Conservation (phyloP, 1,140 invertebrate genomes). For the Phortica variegata region DNA sequence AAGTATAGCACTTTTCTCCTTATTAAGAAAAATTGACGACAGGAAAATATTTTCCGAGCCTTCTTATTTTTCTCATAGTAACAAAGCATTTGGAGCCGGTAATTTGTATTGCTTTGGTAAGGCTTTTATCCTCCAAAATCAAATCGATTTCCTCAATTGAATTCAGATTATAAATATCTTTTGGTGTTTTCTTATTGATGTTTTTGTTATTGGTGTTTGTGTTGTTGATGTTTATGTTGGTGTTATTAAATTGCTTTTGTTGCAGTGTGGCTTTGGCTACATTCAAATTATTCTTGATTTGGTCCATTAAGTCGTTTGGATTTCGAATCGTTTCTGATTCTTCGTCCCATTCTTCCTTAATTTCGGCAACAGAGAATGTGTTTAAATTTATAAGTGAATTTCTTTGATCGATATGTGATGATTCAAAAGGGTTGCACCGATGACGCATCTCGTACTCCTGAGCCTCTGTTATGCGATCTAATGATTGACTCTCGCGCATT, state of each 20-base stretch:
- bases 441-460: constrained; percentile 65
- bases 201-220: constrained; percentile 20
- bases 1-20: constrained; percentile 37
- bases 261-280: constrained; percentile 47
- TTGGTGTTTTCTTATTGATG: constrained; percentile 40
- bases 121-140: constrained; percentile 54
- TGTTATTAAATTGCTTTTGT: constrained; percentile 48
- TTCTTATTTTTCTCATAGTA: constrained; percentile 61
- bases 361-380: constrained; percentile 47
- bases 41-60: constrained; percentile 68
- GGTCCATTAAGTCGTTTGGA: constrained; percentile 37
- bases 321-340: constrained; percentile 31
- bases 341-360: constrained; percentile 45
- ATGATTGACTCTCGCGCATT: constrained; percentile 74
- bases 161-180: constrained; percentile 52
- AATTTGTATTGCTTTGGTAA: constrained; percentile 55
- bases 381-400: constrained; percentile 43
- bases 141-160: constrained; percentile 56
- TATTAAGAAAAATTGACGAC: constrained; percentile 59
- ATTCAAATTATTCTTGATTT: constrained; percentile 45
- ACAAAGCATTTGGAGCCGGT: constrained; percentile 57
- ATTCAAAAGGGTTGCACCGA: constrained; percentile 36
- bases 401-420: constrained; percentile 41
- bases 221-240: constrained; percentile 37
- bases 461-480: constrained; percentile 79